Base-by-base conservation (phyloP, 1,140 invertebrate species). In the Drosophila asahinai region DNA sequence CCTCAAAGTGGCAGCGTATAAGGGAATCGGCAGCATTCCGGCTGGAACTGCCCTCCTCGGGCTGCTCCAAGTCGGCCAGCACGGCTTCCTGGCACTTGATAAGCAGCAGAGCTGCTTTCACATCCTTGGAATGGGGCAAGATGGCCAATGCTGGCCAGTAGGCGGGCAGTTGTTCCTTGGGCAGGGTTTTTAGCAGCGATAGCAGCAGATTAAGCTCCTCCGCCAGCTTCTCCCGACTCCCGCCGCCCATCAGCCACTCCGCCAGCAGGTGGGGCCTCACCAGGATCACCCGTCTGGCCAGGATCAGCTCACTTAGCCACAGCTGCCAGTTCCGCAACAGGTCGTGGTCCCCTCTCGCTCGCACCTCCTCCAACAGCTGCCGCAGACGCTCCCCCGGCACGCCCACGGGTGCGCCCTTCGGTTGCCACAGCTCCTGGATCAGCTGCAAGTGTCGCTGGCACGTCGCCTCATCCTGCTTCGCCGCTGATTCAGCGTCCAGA, bases 261-360 rank as follows among this genome's bases (percentile, higher is more conserved):
- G 73, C 47, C 17, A 89, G 58, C 15, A 71, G 22, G 4, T 78
- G 49, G 0, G 54, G 14, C 8, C 77, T 14, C 15, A 58, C 77
- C 22, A 73, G 51, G 42, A 64, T 52, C 12, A 67, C 54, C 6
- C 33, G 54, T 12, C 63, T 65, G 27, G 17, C 42, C 12, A 58
- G 43, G 17, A 89, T 42, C 14, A 89, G 45, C 54, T 89, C 81
- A 33, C 66, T 64, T 1, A 89, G 60, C 78, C 77, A 90, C 25
- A 55, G 40, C 9, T 79, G 55, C 81, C 84, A 89, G n/a, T 52
- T 52, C 11, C 19, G 48, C 17, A 86, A 61, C 49, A 77, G 43
- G 57, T 78, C 38, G 38, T 43, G 19, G 6, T 42, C 17, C 45
- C 63, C 54, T 36, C 38, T 63, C 36, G 47, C 62, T 40, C 48